phyloP scores from a whole-genome alignment of 2,888 invertebrate genomes.

The Choreutis nemorana region DNA sequence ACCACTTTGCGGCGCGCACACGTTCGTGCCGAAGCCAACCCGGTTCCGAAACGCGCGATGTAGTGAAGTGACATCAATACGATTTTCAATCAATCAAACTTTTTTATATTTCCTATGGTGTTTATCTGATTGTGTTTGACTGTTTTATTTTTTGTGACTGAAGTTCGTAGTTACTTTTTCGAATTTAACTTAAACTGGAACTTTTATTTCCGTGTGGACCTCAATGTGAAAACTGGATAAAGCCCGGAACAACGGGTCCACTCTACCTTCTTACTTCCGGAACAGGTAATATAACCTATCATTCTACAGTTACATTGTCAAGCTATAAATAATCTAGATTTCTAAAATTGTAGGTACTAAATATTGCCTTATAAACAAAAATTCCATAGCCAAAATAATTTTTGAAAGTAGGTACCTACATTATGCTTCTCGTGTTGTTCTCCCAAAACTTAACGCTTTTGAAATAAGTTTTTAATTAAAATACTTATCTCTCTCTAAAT shows the following conservation, averaged over 20 bases:
- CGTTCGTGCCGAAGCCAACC: slow-evolving; percentile 14
- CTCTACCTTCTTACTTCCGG: slow-evolving; percentile 33
- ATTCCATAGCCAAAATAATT: too few species aligned
- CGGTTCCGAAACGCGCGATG: slow-evolving; percentile 12
- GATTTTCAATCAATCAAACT: too few species aligned
- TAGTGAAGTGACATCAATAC: slow-evolving; percentile 7
- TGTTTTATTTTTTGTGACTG: neutral
- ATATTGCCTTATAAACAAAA: too few species aligned
- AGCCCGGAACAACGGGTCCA: slow-evolving; percentile 37
- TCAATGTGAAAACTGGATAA: slow-evolving; percentile 43
- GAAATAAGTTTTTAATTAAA: too few species aligned
- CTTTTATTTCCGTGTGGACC: slow-evolving; percentile 18
- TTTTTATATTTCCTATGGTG: slow-evolving; percentile 1
- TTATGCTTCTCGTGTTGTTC: too few species aligned
- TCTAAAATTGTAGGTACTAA: too few species aligned
- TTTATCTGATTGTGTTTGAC: neutral
- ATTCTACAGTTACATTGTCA: too few species aligned
- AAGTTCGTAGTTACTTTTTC: slow-evolving; percentile 4
- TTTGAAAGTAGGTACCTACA: too few species aligned
- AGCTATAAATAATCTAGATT: too few species aligned
- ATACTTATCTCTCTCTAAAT: too few species aligned
- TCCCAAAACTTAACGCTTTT: too few species aligned
- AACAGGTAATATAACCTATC: too few species aligned
- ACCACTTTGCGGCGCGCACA: slow-evolving; percentile 37
- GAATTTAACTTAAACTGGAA: slow-evolving; percentile 10